Evolutionary conservation across 2,113 vertebrate genomes (phyloP).

Genomic region (Trinectes maculatus): DNA sequence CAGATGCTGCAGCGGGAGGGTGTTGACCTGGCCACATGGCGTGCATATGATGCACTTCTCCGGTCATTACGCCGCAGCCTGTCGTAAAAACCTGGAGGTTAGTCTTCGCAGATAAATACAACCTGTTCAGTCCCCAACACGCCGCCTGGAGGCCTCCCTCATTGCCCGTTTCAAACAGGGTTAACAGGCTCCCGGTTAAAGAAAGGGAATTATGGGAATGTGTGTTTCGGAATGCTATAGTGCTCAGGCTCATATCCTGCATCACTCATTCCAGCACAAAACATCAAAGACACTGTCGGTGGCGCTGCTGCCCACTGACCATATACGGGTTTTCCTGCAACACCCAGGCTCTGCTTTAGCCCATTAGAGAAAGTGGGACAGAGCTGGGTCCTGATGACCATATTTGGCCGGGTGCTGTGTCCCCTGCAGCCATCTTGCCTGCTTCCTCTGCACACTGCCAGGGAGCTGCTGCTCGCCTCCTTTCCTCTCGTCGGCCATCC

Average conservation of each 20-base stretch:
- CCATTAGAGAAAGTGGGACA: constrained; percentile 79
- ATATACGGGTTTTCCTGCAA: constrained; percentile 68
- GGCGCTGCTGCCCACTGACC: constrained; percentile 43
- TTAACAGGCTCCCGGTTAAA: constrained; percentile 37
- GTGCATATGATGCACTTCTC: constrained; percentile 21
- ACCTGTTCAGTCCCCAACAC: constrained; percentile 45
- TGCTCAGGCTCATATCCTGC: constrained; percentile 54
- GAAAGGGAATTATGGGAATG: constrained; percentile 18
- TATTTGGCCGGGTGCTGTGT: constrained; percentile 72
- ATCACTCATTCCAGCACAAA: constrained; percentile 61
- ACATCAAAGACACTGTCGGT: constrained; percentile 56
- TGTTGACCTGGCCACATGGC: constrained; percentile 58
- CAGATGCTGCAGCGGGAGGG: constrained; percentile 61
- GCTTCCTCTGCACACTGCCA: constrained; percentile 62
- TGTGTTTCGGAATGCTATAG: constrained; percentile 19
- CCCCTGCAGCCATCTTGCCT: constrained; percentile 79
- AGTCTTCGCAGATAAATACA: constrained; percentile 47
- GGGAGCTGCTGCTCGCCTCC: constrained; percentile 55
- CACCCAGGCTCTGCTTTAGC: constrained; percentile 55
- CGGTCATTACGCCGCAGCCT: constrained; percentile 47
- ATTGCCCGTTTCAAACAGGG: constrained; percentile 15
- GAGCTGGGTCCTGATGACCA: constrained; percentile 74
- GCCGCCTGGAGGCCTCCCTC: constrained; percentile 31
- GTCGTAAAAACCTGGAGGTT: constrained; percentile 46
- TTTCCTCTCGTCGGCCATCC: constrained; percentile 38